Evolutionary conservation across 2,888 invertebrate genomes (phyloP).

Genomic region (Lysandra coridon): DNA sequence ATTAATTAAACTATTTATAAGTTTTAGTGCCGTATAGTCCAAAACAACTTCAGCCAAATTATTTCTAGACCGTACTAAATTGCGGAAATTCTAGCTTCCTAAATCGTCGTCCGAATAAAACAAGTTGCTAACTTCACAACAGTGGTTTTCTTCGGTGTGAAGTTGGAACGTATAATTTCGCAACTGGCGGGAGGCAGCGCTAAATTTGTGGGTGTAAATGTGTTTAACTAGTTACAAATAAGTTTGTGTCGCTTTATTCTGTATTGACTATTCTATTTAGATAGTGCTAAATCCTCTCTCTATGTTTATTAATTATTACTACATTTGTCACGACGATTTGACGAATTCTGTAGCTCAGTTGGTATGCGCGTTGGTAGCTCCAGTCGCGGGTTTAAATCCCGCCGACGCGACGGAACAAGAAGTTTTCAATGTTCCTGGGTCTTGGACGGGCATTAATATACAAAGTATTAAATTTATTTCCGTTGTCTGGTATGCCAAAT

Average conservation of each 20-base stretch:
- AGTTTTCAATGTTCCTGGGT: too few relatives aligned
- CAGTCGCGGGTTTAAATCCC: too few relatives aligned
- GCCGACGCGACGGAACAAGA: too few relatives aligned
- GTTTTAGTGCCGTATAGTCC: not conserved
- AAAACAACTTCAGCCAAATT: slow-evolving; percentile 5
- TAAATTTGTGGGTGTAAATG: slow-evolving; percentile 5
- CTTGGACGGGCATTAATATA: too few relatives aligned
- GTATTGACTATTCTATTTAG: not conserved
- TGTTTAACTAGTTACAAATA: slow-evolving; percentile 17
- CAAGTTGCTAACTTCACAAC: slow-evolving; percentile 24
- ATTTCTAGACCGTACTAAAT: not conserved
- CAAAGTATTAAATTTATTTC: too few relatives aligned
- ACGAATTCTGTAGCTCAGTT: too few relatives aligned
- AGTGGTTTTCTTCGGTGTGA: slow-evolving; percentile 23
- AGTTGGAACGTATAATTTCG: slow-evolving; percentile 25
- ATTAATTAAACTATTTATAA: too few relatives aligned
- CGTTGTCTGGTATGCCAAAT: too few relatives aligned
- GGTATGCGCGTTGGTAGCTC: too few relatives aligned
- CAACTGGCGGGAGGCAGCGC: not conserved
- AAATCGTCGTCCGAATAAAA: slow-evolving; percentile 24
- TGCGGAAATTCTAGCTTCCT: not conserved
- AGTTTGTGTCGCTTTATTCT: slow-evolving; percentile 13
- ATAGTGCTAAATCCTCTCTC: not conserved
- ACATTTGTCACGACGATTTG: too few relatives aligned
- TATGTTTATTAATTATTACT: too few relatives aligned